Base-by-base conservation (phyloP, 2,888 invertebrate species). In the Polymixis flavicincta region DNA sequence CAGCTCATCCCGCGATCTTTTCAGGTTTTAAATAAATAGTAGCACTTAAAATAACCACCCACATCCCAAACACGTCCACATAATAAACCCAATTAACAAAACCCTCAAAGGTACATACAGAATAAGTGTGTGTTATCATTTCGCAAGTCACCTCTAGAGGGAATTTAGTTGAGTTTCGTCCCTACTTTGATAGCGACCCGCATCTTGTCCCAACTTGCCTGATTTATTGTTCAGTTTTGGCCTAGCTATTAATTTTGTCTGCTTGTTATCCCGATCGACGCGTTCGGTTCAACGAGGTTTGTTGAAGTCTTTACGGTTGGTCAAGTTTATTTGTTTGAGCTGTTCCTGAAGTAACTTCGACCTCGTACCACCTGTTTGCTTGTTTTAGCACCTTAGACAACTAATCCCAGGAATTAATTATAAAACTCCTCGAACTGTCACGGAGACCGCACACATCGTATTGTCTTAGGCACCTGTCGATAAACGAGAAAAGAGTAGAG, bases 241-340 rank as follows among this genome's bases (percentile, higher is more conserved):
- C 69, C 69, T 17, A 74, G 78, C 84, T 87, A 87, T 87, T 87
- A 87, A 87, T 87, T 87, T 83, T 75, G 75, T 76, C 65, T 64
- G 75, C 68, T 71, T 72, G 75, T 80, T 85, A 85, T 85, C 85
- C 83, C 70, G 70, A 73, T 84, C 68, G 82, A 85, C 82, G 72
- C 52, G 64, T 78, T 37, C 52, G 57, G 59, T 78, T 77, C 22
- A 50, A 66, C 65, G 8, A 60, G 71, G 68, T 55, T 74, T 61
- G 61, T 78, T 69, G 32, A 76, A 69, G 45, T 63, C 8, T 55
- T 60, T 11, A 50, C 14, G 9, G 32, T 14, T 9, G n/a, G 25
- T 52, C 28, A n/a, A 37, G 73, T 64, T 66, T 54, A n/a, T 54
- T 55, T 66, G 54, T 54, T 66, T 37, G n/a, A 55, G n/a, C n/a